Percentiles rank a stretch among this genome's conserved stretches.
These are phyloP conservation scores for Tholera decimalis DNA, from an alignment of 2,888 invertebrate genomes.

Conservation along the genomic window DNA sequence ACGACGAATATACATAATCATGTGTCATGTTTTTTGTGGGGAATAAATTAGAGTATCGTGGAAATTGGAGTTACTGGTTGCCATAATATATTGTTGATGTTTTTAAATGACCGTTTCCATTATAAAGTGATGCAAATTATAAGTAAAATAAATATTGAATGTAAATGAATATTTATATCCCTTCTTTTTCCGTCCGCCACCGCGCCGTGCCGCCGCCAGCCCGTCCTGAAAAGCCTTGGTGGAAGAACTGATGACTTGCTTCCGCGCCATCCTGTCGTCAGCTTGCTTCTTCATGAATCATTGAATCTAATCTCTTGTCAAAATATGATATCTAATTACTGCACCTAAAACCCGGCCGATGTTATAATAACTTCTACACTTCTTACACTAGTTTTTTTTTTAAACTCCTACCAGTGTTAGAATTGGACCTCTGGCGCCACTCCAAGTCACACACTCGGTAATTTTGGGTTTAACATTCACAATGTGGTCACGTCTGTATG, in stretches of 20 bases:
- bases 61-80: constrained; percentile 18
- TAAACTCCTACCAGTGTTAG: constrained; percentile 7
- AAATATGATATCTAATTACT: too few species aligned
- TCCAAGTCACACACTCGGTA: constrained; percentile 48
- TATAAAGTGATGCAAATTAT: background rate
- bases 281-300: too few species aligned
- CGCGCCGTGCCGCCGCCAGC: too few species aligned
- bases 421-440: constrained; percentile 36
- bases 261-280: too few species aligned
- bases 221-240: too few species aligned
- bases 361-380: background rate
- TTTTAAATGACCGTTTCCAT: constrained; percentile 16
- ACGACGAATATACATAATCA: constrained; percentile 53
- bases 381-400: background rate
- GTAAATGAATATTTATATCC: too few species aligned
- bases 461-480: constrained; percentile 51
- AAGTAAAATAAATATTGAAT: background rate
- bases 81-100: constrained; percentile 7
- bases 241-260: too few species aligned
- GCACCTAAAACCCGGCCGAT: too few species aligned
- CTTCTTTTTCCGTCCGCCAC: background rate
- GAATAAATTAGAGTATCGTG: constrained; percentile 20
- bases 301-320: too few species aligned
- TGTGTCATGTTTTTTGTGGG: constrained; percentile 32
- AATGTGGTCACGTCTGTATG: constrained; percentile 49